phyloP scores from a whole-genome alignment of 2,797 vertebrate genomes.

The Myotis planiceps region DNA sequence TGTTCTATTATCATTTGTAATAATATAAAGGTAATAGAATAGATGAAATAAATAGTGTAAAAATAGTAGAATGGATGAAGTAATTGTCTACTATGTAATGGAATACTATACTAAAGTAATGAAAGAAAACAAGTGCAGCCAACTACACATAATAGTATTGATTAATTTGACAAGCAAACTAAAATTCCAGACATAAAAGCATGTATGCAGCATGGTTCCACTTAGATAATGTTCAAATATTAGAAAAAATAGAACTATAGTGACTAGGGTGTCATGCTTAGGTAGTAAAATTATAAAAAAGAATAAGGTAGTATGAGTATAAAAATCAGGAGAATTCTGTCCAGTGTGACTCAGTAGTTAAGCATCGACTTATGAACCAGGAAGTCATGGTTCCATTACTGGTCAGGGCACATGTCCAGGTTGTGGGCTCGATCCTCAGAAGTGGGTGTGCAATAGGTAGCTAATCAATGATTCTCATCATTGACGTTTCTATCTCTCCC shows the following conservation, averaged over 20 bases:
- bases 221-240: background rate
- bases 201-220: background rate
- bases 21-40: background rate
- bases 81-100: background rate
- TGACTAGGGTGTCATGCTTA: background rate
- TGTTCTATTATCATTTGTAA: background rate
- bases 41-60: background rate
- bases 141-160: background rate
- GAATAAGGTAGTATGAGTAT: background rate
- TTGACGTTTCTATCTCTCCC: no score
- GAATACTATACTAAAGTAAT: background rate
- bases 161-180: background rate
- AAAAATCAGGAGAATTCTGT: background rate
- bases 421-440: no score
- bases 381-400: no score
- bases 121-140: background rate
- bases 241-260: background rate
- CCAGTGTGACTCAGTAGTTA: no score
- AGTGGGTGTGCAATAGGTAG: no score
- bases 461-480: no score
- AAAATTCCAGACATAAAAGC: background rate
- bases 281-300: background rate
- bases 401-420: no score
- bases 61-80: background rate
- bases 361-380: no score